A percentile compares a stretch with the other conserved stretches of the same genome.
phyloP scores from a whole-genome alignment of 2,113 vertebrate species.

The Blennius ocellaris region DNA sequence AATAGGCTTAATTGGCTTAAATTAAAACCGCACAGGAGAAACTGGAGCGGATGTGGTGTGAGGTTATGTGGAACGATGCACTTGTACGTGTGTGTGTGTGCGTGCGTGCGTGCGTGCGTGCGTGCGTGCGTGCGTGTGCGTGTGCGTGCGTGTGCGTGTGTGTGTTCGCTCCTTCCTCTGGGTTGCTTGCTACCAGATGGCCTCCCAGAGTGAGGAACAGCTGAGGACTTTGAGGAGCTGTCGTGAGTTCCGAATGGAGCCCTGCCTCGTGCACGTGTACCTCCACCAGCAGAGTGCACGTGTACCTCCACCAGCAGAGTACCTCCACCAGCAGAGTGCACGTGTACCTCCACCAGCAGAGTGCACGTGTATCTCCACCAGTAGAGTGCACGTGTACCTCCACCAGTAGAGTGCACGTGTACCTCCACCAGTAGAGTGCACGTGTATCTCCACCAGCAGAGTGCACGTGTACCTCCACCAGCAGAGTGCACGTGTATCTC shows the following conservation, averaged over 20 bases:
- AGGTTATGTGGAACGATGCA: slow-evolving; percentile 58
- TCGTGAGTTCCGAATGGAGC: slow-evolving; percentile 65
- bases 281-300: slow-evolving; percentile 38
- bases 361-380: slow-evolving; percentile 75
- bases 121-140: too few species aligned
- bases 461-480: slow-evolving; percentile 37
- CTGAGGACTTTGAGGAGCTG: slow-evolving; percentile 81
- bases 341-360: slow-evolving; percentile 73
- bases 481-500: slow-evolving; percentile 37
- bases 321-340: slow-evolving; percentile 35
- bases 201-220: slow-evolving; percentile 82
- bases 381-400: slow-evolving; percentile 70
- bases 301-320: too few species aligned
- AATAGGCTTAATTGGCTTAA: slow-evolving; percentile 77
- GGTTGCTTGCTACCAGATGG: slow-evolving; percentile 68
- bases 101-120: too few species aligned
- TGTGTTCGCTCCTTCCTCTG: slow-evolving; percentile 30
- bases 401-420: slow-evolving; percentile 64
- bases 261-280: slow-evolving; percentile 32
- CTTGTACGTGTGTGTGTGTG: slow-evolving; percentile 33
- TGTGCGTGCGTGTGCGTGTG: too few species aligned
- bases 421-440: too few species aligned
- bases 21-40: slow-evolving; percentile 63
- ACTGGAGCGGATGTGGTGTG: slow-evolving; percentile 52
- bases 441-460: slow-evolving; percentile 46